phyloP scores from a whole-genome alignment of 2,888 invertebrate species.

The Troides aeacus region DNA sequence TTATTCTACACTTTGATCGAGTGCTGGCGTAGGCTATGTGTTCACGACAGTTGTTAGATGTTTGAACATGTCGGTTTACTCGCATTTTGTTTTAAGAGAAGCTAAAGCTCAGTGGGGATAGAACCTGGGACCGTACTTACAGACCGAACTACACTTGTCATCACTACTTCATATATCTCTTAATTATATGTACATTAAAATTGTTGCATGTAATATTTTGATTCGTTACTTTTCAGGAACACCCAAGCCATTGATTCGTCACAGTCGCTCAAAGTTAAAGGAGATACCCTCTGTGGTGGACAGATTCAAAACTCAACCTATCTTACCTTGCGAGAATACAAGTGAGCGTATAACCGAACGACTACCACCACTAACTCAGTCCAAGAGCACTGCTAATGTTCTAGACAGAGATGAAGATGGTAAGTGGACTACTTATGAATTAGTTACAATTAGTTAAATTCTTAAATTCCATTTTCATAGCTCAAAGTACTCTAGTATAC shows the following conservation, averaged over 20 bases:
- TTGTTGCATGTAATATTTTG: neutral
- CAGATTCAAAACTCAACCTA: constrained; percentile 86
- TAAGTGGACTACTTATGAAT: constrained; percentile 44
- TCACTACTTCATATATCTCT: neutral
- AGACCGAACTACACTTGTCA: neutral
- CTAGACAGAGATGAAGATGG: constrained; percentile 78
- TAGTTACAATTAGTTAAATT: constrained; percentile 25
- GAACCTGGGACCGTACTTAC: too few relatives aligned
- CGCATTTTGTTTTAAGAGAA: too few relatives aligned
- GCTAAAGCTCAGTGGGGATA: too few relatives aligned
- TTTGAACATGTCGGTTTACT: too few relatives aligned
- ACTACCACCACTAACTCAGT: constrained; percentile 62
- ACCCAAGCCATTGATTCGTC: constrained; percentile 71
- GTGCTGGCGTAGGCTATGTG: too few relatives aligned
- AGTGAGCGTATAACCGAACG: constrained; percentile 42
- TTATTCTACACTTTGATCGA: too few relatives aligned
- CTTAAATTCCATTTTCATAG: constrained; percentile 18
- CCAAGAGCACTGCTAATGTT: constrained; percentile 70
- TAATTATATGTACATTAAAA: constrained; percentile 1
- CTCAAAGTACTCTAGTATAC: constrained; percentile 27
- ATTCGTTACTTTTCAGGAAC: constrained; percentile 60
- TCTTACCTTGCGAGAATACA: constrained; percentile 52
- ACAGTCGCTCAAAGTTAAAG: constrained; percentile 71
- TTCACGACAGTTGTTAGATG: too few relatives aligned
- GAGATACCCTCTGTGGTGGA: constrained; percentile 67